phyloP scores from a whole-genome alignment of 35 echinoderm and acorn worm species.

The Diadema setosum region DNA sequence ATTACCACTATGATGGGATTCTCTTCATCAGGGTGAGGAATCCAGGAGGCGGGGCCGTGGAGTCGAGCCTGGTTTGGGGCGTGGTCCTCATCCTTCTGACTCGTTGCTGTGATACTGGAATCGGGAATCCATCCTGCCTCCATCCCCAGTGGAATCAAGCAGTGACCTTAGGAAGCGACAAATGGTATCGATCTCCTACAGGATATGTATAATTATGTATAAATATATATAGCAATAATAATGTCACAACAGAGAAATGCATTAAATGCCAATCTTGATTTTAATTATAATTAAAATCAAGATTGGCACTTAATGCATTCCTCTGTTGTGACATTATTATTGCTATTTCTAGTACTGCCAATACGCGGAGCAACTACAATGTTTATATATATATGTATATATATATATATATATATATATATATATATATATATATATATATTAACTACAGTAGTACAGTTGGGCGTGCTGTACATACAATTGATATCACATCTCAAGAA shows the following conservation, averaged over 20 bases:
- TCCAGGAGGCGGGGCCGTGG: not conserved
- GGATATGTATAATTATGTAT: no score
- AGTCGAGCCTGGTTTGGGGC: not conserved
- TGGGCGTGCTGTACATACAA: no score
- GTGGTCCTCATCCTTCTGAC: not conserved
- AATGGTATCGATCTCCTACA: no score
- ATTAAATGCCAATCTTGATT: not conserved
- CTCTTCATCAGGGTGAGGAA: not conserved
- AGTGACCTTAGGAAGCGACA: not conserved
- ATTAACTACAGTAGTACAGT: no score
- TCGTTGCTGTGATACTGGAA: not conserved
- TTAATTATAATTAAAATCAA: not conserved
- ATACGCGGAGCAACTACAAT: no score
- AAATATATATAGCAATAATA: not conserved
- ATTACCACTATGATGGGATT: no score
- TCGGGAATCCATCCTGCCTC: not conserved
- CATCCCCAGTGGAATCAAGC: not conserved
- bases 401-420: no score
- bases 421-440: no score
- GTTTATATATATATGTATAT: no score
- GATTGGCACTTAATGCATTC: not conserved
- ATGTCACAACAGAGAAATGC: not conserved
- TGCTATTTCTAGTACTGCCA: not conserved
- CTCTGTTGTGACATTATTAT: not conserved
- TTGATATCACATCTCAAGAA: no score